phyloP scores from a whole-genome alignment of 30 jellyfish, hydroid and myxozoan genomes.

The Aurelia coerulea region DNA sequence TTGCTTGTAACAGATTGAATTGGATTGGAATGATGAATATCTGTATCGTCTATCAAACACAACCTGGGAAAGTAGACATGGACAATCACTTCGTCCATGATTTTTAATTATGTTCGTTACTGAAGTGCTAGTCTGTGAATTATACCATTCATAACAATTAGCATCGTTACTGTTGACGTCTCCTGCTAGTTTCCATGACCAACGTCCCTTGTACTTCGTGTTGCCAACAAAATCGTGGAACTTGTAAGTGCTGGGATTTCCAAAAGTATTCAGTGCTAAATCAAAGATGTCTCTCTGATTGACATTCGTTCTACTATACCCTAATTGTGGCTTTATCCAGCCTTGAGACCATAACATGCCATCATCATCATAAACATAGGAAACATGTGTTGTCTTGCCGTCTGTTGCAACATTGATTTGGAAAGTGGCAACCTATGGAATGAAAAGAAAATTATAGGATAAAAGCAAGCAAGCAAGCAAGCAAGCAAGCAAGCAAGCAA shows the following conservation, averaged over 20 bases:
- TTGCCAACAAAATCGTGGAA: conserved; percentile 52
- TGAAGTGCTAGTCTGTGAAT: conserved; percentile 4
- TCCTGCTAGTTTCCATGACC: conserved; percentile 44
- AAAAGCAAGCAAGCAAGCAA: too few species aligned
- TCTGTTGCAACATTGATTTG: conserved; percentile 55
- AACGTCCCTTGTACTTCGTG: conserved; percentile 40
- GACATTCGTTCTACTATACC: not conserved
- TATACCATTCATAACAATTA: conserved; percentile 38
- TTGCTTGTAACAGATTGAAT: conserved; percentile 2
- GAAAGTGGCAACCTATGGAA: conserved; percentile 40
- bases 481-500: too few species aligned
- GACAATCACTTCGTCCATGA: conserved; percentile 38
- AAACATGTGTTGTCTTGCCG: conserved; percentile 36
- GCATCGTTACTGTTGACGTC: conserved; percentile 18
- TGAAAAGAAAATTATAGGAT: too few species aligned
- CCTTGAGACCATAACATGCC: conserved; percentile 53
- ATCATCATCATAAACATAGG: conserved; percentile 47
- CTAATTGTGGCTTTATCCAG: conserved; percentile 33
- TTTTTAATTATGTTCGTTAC: not conserved
- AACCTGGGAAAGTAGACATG: conserved; percentile 2
- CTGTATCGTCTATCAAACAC: conserved; percentile 27
- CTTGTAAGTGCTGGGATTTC: conserved; percentile 27
- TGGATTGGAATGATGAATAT: not conserved
- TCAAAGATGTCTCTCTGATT: not conserved
- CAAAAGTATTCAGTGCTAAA: not conserved